A percentile compares a stretch with the other conserved stretches of the same genome.
Conservation (phyloP, 2,888 invertebrate species). For the Pteria penguin region DNA sequence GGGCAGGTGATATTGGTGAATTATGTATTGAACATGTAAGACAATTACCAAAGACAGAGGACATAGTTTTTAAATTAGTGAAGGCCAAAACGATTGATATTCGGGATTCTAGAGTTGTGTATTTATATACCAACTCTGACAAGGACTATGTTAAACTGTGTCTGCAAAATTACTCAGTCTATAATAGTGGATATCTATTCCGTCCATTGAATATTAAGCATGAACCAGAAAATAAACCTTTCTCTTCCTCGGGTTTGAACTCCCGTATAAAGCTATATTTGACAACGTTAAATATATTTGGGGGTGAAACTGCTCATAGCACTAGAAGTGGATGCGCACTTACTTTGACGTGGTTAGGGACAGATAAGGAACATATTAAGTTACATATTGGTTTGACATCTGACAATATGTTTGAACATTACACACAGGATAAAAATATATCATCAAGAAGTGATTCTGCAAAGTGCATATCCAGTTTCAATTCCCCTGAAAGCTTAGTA, state of each 20-base stretch:
- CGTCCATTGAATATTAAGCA: too few relatives aligned
- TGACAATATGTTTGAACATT: constrained; percentile 7
- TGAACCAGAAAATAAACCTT: constrained; percentile 2
- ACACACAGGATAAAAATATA: too few relatives aligned
- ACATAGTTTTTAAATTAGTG: neutral
- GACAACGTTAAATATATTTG: neutral
- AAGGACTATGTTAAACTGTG: too few relatives aligned
- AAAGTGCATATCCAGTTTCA: too few relatives aligned
- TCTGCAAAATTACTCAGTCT: too few relatives aligned
- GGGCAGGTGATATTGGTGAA: neutral
- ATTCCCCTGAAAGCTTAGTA: too few relatives aligned
- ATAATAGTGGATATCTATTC: too few relatives aligned
- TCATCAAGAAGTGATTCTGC: too few relatives aligned
- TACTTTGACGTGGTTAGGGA: constrained; percentile 1
- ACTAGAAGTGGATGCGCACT: constrained; percentile 7
- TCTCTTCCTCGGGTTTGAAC: constrained; percentile 5
- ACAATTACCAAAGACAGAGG: neutral
- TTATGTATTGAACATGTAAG: neutral
- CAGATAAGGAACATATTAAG: constrained; percentile 4
- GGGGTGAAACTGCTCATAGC: constrained; percentile 17
- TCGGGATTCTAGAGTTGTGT: neutral
- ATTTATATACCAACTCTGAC: neutral
- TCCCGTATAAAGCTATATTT: constrained; percentile 10
- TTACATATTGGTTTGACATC: constrained; percentile 20
- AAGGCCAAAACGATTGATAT: constrained; percentile 1